These are phyloP conservation scores for Nasonia vitripennis DNA, from an alignment of 1,140 invertebrate species.

Conservation along the genomic window DNA sequence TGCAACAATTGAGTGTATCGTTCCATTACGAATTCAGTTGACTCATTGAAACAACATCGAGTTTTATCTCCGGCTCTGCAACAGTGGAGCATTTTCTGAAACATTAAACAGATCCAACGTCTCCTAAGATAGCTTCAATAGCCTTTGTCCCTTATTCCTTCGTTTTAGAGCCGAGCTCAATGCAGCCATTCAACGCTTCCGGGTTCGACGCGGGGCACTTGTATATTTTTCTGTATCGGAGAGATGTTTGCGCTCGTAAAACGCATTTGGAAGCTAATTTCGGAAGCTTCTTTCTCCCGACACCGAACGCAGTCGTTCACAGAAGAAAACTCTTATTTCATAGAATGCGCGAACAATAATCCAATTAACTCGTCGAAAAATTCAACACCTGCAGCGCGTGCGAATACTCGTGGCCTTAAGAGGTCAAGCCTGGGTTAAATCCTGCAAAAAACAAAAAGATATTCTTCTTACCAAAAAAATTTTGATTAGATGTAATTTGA, in stretches of 20 bases:
- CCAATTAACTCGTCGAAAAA: constrained; percentile 27
- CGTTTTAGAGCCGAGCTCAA: not conserved
- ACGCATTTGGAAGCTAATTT: constrained; percentile 1
- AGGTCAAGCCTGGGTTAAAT: too few species aligned
- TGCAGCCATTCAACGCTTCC: not conserved
- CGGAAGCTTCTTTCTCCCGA: not conserved
- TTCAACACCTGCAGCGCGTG: constrained; percentile 13
- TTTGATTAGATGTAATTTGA: too few species aligned
- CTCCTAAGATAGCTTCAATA: not conserved
- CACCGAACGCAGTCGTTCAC: not conserved
- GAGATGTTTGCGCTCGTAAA: not conserved
- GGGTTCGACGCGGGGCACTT: not conserved
- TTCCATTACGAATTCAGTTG: not conserved
- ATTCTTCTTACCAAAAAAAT: too few species aligned
- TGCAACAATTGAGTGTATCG: not conserved
- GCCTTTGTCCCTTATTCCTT: not conserved
- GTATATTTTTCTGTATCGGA: constrained; percentile 11
- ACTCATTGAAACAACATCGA: too few species aligned
- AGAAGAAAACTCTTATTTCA: not conserved
- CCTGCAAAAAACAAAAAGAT: too few species aligned
- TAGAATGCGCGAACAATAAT: not conserved
- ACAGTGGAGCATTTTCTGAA: too few species aligned
- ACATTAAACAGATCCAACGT: not conserved
- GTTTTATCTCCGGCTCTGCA: not conserved
- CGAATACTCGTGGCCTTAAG: constrained; percentile 1